These are phyloP conservation scores for Hemibagrus guttatus DNA, from an alignment of 2,797 vertebrate genomes.

Conservation along the genomic window DNA sequence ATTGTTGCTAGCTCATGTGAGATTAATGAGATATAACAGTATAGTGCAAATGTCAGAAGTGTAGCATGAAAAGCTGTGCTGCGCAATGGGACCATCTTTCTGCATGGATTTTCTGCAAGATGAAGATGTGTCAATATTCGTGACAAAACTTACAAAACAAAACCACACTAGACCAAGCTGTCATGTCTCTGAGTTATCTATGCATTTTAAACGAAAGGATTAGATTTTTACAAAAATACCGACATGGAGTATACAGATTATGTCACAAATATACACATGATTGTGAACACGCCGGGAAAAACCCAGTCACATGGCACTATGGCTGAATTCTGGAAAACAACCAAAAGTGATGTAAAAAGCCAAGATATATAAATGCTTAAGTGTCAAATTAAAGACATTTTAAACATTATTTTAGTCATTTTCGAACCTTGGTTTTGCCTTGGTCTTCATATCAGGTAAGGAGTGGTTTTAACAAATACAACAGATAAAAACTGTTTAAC, in stretches of 20 bases:
- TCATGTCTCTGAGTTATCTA: not conserved
- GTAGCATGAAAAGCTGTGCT: not conserved
- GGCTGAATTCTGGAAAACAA: too few relatives aligned
- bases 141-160: not conserved
- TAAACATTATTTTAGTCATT: too few relatives aligned
- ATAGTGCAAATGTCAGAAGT: not conserved
- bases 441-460: too few relatives aligned
- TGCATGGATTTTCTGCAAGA: not conserved
- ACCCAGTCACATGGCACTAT: not conserved
- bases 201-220: not conserved
- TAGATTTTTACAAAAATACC: not conserved
- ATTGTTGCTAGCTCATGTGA: not conserved
- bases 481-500: too few relatives aligned
- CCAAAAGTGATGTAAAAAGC: too few relatives aligned
- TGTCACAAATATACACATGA: not conserved
- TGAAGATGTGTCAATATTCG: not conserved
- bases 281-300: not conserved
- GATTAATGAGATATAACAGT: not conserved
- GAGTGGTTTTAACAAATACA: too few relatives aligned
- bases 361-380: too few relatives aligned
- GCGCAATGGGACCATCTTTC: not conserved
- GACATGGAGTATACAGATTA: not conserved
- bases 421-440: too few relatives aligned
- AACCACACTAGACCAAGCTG: not conserved
- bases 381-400: too few relatives aligned